Conservation (phyloP, 2,113 vertebrate species). For the Papio anubis region DNA sequence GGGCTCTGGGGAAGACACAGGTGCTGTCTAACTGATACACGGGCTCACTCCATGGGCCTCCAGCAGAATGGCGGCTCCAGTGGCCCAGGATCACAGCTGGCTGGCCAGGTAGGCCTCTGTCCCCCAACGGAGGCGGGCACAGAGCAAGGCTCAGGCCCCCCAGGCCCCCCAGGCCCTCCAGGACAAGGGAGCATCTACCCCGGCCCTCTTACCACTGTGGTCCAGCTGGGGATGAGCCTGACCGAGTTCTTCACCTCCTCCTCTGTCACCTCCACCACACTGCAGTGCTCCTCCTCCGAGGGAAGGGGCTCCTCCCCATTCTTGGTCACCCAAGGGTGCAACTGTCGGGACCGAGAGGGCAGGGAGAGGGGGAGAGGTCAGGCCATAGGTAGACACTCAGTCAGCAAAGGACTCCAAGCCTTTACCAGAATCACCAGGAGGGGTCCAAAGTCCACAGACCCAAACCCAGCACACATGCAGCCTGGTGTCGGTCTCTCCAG, state of each 20-base stretch:
- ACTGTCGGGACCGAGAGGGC: slow-evolving; percentile 74
- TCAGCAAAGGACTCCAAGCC: not conserved
- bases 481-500: not conserved
- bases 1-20: no score
- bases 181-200: not conserved
- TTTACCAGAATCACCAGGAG: not conserved
- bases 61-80: not conserved
- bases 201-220: slow-evolving; percentile 91
- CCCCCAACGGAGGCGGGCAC: not conserved
- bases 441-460: not conserved
- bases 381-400: not conserved
- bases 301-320: slow-evolving; percentile 89
- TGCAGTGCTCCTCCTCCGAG: slow-evolving; percentile 96
- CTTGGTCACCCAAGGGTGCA: slow-evolving; percentile 94
- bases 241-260: slow-evolving; percentile 98
- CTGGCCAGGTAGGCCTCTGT: not conserved
- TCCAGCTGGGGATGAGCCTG: slow-evolving; percentile 95
- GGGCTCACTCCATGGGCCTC: not conserved
- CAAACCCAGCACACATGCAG: not conserved
- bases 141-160: not conserved
- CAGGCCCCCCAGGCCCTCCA: not conserved
- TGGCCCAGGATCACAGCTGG: not conserved
- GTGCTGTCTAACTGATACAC: no score
- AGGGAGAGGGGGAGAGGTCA: not conserved
- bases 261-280: slow-evolving; percentile 95